A percentile compares a stretch with the other conserved stretches of the same genome.
These are phyloP conservation scores for Diglossa cyanea DNA, from an alignment of 2,797 vertebrate species.

Conservation along the genomic window DNA sequence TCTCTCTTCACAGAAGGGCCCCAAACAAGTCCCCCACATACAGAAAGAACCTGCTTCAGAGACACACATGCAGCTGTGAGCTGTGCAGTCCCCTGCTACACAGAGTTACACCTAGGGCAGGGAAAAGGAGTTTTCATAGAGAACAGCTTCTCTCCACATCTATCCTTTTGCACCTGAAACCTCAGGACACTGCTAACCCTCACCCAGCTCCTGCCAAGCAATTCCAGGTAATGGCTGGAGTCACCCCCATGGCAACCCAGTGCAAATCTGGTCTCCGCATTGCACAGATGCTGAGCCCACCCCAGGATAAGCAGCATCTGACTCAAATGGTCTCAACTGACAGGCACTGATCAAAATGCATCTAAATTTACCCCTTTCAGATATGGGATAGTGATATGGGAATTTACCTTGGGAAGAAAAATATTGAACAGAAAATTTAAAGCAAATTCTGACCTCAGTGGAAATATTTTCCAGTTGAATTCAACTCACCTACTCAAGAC, in stretches of 20 bases:
- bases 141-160: background rate
- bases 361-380: background rate
- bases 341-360: background rate
- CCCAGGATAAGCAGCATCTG: background rate
- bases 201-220: background rate
- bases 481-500: background rate
- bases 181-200: background rate
- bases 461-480: background rate
- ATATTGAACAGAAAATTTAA: background rate
- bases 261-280: background rate
- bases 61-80: background rate
- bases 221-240: background rate
- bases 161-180: background rate
- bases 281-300: background rate
- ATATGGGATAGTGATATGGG: background rate
- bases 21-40: background rate
- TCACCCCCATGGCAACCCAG: fast-evolving
- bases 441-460: background rate
- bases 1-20: background rate
- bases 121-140: background rate
- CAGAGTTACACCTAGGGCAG: background rate
- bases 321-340: background rate
- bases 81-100: no score
- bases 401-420: background rate
- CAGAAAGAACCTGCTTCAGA: background rate